phyloP scores from a whole-genome alignment of 2,113 vertebrate genomes.

The Eretmochelys imbricata region DNA sequence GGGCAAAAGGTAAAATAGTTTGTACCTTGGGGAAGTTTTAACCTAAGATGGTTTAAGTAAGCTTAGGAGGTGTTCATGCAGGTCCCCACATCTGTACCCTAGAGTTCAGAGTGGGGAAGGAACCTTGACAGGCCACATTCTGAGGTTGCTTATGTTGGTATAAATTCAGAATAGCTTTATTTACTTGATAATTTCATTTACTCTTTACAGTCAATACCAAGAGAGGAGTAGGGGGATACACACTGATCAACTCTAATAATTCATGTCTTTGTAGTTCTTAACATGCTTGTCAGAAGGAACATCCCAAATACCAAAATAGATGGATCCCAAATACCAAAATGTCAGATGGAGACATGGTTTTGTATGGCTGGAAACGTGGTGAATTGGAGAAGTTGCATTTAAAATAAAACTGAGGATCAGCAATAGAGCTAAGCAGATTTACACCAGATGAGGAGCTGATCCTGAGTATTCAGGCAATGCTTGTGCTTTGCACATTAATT shows the following conservation, averaged over 20 bases:
- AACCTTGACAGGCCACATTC: not conserved
- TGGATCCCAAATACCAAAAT: not conserved
- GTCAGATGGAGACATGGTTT: not conserved
- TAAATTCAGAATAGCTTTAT: not conserved
- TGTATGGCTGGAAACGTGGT: not conserved
- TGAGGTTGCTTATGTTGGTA: not conserved
- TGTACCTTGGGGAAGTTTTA: too few relatives aligned
- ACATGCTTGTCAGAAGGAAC: not conserved
- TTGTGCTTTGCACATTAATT: not conserved
- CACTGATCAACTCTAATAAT: not conserved
- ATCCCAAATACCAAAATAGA: not conserved
- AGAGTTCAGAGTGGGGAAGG: too few relatives aligned
- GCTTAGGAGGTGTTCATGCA: too few relatives aligned
- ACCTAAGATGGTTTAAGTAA: too few relatives aligned
- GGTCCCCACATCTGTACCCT: too few relatives aligned
- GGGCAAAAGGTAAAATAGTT: too few relatives aligned
- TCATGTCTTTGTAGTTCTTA: not conserved
- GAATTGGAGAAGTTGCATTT: not conserved
- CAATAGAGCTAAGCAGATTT: not conserved
- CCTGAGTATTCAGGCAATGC: not conserved
- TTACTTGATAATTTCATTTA: not conserved
- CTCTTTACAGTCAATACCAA: not conserved
- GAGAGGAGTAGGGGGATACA: not conserved
- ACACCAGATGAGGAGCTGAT: not conserved
- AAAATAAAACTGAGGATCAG: not conserved